A percentile compares a stretch with the other conserved stretches of the same genome.
phyloP scores from a whole-genome alignment of 2,797 vertebrate genomes.

The Balearica regulorum region DNA sequence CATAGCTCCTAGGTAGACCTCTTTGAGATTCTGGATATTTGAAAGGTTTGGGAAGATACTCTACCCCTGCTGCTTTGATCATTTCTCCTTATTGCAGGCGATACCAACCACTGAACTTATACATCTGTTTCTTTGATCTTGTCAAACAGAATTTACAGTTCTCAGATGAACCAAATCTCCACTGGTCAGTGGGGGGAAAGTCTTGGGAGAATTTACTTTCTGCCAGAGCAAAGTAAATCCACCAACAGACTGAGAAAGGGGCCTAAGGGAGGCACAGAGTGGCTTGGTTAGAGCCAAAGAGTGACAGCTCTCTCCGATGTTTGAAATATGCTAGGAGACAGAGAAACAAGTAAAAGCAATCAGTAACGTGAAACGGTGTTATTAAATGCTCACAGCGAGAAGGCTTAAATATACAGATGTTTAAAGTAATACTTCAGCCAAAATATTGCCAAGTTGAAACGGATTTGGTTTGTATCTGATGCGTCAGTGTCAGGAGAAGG shows the following conservation, averaged over 20 bases:
- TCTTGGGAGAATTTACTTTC: constrained; percentile 68
- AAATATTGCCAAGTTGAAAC: constrained; percentile 50
- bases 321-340: constrained; percentile 57
- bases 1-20: constrained; percentile 70
- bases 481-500: constrained; percentile 41
- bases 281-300: constrained; percentile 51
- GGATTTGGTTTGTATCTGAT: constrained; percentile 56
- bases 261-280: constrained; percentile 62
- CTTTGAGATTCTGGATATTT: constrained; percentile 71
- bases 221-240: constrained; percentile 67
- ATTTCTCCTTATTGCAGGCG: constrained; percentile 61
- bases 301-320: not conserved
- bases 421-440: constrained; percentile 62
- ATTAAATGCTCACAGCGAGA: constrained; percentile 42
- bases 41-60: constrained; percentile 71
- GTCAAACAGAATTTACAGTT: constrained; percentile 79
- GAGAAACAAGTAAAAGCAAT: constrained; percentile 63
- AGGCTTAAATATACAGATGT: constrained; percentile 65
- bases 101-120: constrained; percentile 66
- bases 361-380: constrained; percentile 51
- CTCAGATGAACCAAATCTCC: constrained; percentile 75
- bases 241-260: constrained; percentile 50
- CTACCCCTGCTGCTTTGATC: constrained; percentile 71
- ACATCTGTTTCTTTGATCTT: constrained; percentile 78
- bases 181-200: constrained; percentile 68